Percentiles rank a stretch among this genome's conserved stretches.
Evolutionary conservation across 1,140 invertebrate genomes (phyloP).

Genomic region (Oscheius sp.): DNA sequence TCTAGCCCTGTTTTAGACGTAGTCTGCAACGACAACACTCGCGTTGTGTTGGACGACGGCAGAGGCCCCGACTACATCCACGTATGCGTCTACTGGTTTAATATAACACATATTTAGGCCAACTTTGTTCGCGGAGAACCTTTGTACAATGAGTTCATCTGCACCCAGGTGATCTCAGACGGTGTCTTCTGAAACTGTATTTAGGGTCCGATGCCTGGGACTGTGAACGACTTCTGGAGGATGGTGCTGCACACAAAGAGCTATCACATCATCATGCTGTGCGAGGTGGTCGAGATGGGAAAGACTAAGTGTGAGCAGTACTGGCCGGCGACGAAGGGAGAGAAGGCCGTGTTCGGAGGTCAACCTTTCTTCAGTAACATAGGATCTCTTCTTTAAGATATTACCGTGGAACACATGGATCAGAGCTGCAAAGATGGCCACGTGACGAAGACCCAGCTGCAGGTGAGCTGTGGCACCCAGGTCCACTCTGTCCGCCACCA

Average conservation of each 20-base stretch:
- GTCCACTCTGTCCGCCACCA: not conserved
- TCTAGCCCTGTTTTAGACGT: conserved; percentile 31
- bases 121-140: conserved; percentile 20
- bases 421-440: not conserved
- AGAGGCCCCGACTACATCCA: conserved; percentile 39
- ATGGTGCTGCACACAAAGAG: conserved; percentile 63
- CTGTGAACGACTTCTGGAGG: conserved; percentile 64
- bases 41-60: conserved; percentile 35
- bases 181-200: no score
- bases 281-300: conserved; percentile 60
- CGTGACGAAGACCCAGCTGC: not conserved
- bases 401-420: not conserved
- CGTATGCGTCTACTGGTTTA: no score
- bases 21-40: conserved; percentile 35
- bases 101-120: no score
- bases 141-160: conserved; percentile 15
- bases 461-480: not conserved
- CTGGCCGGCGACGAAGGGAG: conserved; percentile 60
- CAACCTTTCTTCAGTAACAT: not conserved
- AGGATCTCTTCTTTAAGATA: no score
- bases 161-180: no score
- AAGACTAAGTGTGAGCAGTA: conserved; percentile 47
- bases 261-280: conserved; percentile 63
- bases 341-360: not conserved
- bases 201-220: conserved; percentile 47